Conservation (phyloP, 2,888 invertebrate species). For the Acanthosepion esculentum region DNA sequence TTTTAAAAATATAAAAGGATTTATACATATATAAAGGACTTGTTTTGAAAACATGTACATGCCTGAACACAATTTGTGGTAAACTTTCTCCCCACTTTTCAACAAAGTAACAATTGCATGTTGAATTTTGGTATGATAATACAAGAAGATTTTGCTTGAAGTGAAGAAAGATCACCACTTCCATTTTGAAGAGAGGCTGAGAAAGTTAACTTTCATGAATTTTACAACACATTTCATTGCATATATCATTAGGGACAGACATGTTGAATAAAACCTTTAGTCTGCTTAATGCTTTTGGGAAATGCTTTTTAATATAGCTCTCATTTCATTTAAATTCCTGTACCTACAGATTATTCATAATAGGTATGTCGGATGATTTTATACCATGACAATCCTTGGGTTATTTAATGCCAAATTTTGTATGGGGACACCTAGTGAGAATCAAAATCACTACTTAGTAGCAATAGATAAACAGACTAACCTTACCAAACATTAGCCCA, state of each 20-base stretch:
- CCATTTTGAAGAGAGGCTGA: neutral
- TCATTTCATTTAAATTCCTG: too few species aligned
- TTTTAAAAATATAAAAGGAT: constrained; percentile 13
- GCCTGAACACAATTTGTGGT: neutral
- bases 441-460: too few species aligned
- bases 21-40: neutral
- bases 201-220: neutral
- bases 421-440: too few species aligned
- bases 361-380: too few species aligned
- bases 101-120: neutral
- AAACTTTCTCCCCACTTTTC: neutral
- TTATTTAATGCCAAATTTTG: too few species aligned
- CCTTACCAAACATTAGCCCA: too few species aligned
- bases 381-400: too few species aligned
- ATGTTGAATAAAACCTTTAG: neutral
- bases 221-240: neutral
- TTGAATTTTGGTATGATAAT: neutral
- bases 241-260: neutral
- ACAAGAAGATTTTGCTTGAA: constrained; percentile 9
- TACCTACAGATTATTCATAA: too few species aligned
- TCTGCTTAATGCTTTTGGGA: neutral
- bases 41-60: neutral
- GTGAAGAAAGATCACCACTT: neutral
- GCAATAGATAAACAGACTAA: too few species aligned
- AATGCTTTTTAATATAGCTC: too few species aligned